Evolutionary conservation across 2,113 vertebrate genomes (phyloP), one percentile per base, ranked within the genome.

Genomic region (Lagenorhynchus albirostris): DNA sequence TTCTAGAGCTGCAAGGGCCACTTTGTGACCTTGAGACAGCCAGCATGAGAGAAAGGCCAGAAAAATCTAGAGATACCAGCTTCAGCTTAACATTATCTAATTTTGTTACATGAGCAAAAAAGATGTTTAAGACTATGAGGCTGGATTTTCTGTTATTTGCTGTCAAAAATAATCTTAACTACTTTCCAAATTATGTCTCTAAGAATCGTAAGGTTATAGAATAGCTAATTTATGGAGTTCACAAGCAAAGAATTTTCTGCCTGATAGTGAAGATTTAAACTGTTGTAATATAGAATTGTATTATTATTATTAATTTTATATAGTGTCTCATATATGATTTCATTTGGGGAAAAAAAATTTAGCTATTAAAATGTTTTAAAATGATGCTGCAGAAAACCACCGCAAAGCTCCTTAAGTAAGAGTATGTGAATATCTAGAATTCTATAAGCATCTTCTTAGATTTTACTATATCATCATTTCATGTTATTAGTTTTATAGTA

Each of bases 381-480:
- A 47, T 12, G 23, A 29, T 71, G 13, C 13, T 70, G 25, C 63
- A 74, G 26, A 50, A 94, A 90, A 67, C 23, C 4, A 74, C 20
- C 17, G 2, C 44, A 76, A 84, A 91, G 47, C 38, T 71, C 2
- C 8, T 38, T 92, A 90, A 47, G 25, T 2, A 65, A 58, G 2
- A 20, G 1, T 53, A 15, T 86, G 6, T 68, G 53, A 70, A 7
- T 62, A 84, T 76, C 23, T 93, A 60, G 8, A 44, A 82, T 84
- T 96, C 36, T 26, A 70, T 3, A 71, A 76, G 9, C 21, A 62
- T 47, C 95, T 38, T 87, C 47, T 53, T 92, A 44, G 6, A 92
- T 79, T 95, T 94, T 74, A 92, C 17, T 86, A 84, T 80, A 44
- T 55, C 15, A 85, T 81, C 31, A 74, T 96, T 96, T 76, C 20